Evolutionary conservation across 2,113 vertebrate species (phyloP).

Genomic region (Sciurus niger): DNA sequence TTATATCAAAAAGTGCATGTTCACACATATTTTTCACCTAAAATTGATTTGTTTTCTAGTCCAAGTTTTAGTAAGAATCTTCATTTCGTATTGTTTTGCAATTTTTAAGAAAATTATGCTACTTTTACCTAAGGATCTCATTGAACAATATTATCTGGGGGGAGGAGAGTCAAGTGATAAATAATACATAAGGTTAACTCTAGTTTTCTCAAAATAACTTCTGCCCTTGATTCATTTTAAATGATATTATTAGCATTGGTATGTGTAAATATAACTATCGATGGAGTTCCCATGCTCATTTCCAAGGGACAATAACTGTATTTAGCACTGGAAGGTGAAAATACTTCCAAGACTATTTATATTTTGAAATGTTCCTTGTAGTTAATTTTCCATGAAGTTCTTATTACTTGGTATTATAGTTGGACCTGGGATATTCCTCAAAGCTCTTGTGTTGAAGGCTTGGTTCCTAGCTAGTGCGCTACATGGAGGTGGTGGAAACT

Average conservation of each 20-base stretch:
- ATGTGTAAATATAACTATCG: background rate
- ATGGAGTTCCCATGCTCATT: background rate
- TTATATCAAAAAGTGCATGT: constrained; percentile 17
- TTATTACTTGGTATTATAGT: background rate
- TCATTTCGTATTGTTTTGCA: constrained; percentile 28
- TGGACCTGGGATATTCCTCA: background rate
- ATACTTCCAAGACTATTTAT: background rate
- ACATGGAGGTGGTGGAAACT: background rate
- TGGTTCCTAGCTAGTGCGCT: background rate
- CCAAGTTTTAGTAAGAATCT: constrained; percentile 55
- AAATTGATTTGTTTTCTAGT: constrained; percentile 69
- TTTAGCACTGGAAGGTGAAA: background rate
- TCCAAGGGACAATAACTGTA: background rate
- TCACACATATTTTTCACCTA: constrained; percentile 60
- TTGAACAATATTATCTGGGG: constrained; percentile 26
- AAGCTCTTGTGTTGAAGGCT: background rate
- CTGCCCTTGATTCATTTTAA: background rate
- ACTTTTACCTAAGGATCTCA: constrained; percentile 46
- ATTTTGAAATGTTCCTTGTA: constrained; percentile 43
- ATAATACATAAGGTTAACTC: constrained; percentile 47
- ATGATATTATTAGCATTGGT: background rate
- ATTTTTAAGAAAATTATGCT: constrained; percentile 60
- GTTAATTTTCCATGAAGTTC: constrained; percentile 50
- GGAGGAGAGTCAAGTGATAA: constrained; percentile 60
- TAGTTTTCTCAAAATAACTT: constrained; percentile 37